Evolutionary conservation across 1,140 invertebrate genomes (phyloP), one percentile per base, ranked within the genome.

Genomic region (Brachionus koreanus): DNA sequence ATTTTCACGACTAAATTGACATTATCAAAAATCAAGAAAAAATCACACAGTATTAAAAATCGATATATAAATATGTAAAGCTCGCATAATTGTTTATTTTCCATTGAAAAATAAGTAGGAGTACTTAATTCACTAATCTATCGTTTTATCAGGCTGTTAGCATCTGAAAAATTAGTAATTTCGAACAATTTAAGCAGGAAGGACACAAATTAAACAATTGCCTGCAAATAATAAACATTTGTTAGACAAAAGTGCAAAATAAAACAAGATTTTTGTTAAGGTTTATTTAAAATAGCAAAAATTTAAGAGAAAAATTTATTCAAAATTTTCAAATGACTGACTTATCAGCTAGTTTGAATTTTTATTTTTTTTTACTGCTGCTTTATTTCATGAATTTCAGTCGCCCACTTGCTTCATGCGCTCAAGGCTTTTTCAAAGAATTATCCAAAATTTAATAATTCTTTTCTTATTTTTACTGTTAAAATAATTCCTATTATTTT

Each of bases 311-410:
- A 25, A 57, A 29, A 29, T 29, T 29, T 29, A 57, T 57, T 57
- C 49, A 23, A 57, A 57, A 57, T 57, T 57, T 57, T 57, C 49
- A 57, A 57, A 57, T n/a, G n/a, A n/a, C n/a, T n/a, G n/a, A n/a
- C n/a, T n/a, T n/a, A n/a, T n/a, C n/a, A n/a, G n/a, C n/a, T n/a
- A n/a, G n/a, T n/a, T n/a, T n/a, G n/a, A n/a, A n/a, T n/a, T n/a
- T n/a, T n/a, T n/a, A n/a, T n/a, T n/a, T n/a, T n/a, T 42, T 42
- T 42, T 13, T 57, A 65, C 9, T 65, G 25, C 63, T 65, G 25
- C 12, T 65, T 65, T 65, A 33, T 65, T 29, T 65, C 33, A 65
- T 65, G 12, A 37, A 33, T 65, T 65, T 37, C 33, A 65, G 10
- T 37, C 49, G 49, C 49, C 49, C 19, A 57, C 49, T 57, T 57